Base-by-base conservation (phyloP, 2,797 vertebrate species). In the Xerus rutilus region DNA sequence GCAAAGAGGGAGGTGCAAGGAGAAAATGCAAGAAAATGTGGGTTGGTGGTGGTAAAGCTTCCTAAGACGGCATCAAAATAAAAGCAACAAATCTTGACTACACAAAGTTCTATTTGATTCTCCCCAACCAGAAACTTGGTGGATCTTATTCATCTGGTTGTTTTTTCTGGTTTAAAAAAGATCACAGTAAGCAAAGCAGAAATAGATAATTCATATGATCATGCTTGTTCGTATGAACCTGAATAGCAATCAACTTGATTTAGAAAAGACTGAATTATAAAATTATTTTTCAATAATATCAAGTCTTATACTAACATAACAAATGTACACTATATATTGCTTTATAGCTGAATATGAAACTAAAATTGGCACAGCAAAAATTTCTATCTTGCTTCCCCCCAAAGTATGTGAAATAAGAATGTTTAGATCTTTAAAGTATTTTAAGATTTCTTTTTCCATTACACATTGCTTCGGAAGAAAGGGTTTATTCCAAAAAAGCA, bases 371-470 rank as follows among this genome's bases (percentile, higher is more conserved):
- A 93, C 5, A 81, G 54, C 76, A 96, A 89, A 97, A 91, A 65
- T 87, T 73, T 88, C 39, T 94, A 85, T 84, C 59, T 92, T 96
- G 52, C n/a, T 88, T 82, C 62, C n/a, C 95, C 72, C n/a, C 57
- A 95, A 91, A 88, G 57, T 78, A 86, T 49, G 89, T 96, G 13
- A 93, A 97, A 96, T 86, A 94, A 94, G 20, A 85, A 88, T 39
- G 76, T 57, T 90, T 87, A 92, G 30, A 73, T 96, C 45, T 67
- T 69, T 79, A 86, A 93, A 94, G 49, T 78, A 96, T 72, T 94
- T 87, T 64, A 96, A 94, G 32, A 94, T 93, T 94, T 95, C 74
- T 93, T 91, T 87, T 95, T 96, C 89, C 88, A 45, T 79, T 96
- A 90, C 77, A 6, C 72, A 91, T 86, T 96, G 45, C 89, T 94